Conservation (phyloP, 2,113 vertebrate species). For the Eonycteris spelaea region DNA sequence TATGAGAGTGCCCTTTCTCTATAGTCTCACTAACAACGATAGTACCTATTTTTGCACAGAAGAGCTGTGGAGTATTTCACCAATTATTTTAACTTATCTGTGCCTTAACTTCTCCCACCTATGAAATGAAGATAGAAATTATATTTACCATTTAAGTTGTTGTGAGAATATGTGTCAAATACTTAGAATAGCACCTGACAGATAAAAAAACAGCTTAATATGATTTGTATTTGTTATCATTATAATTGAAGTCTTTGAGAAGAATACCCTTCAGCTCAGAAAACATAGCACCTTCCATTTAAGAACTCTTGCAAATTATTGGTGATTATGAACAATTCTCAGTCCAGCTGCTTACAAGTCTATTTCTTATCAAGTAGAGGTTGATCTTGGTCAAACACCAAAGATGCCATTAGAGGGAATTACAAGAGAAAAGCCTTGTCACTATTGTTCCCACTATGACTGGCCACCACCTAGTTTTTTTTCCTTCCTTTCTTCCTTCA, state of each 20-base stretch:
- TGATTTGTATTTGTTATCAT: neutral
- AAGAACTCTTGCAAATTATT: neutral
- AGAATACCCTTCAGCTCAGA: neutral
- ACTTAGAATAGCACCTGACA: neutral
- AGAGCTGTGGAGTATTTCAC: neutral
- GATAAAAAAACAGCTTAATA: neutral
- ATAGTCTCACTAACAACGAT: neutral
- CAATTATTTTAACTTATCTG: neutral
- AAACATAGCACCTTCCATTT: neutral
- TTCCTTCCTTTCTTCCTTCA: neutral
- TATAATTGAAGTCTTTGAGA: neutral
- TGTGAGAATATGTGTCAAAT: neutral
- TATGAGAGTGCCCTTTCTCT: neutral
- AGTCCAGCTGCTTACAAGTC: neutral
- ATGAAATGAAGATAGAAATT: neutral
- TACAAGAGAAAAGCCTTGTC: neutral
- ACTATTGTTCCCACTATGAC: neutral
- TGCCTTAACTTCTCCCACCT: neutral
- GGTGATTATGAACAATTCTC: neutral
- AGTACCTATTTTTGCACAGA: neutral
- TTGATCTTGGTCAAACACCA: neutral
- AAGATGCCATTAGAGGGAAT: neutral
- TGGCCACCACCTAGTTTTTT: neutral
- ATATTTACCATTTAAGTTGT: neutral
- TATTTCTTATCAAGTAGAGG: neutral